Conservation (phyloP, 2,113 vertebrate genomes). For the Siniperca chuatsi region DNA sequence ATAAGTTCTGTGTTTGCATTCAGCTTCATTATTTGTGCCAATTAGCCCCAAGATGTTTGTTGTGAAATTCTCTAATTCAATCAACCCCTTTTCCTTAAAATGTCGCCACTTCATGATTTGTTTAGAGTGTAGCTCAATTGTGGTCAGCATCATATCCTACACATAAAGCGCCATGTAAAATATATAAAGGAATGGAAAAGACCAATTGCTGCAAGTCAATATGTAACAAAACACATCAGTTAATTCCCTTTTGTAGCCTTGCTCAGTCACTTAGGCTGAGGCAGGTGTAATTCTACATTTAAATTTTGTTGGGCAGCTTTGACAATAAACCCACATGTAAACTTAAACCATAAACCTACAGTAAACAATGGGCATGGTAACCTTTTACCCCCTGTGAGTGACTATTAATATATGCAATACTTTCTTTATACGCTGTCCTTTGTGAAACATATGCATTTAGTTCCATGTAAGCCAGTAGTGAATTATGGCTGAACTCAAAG, state of each 20-base stretch:
- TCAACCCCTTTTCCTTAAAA: background rate
- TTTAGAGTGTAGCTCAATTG: background rate
- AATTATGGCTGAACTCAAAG: conserved; percentile 29
- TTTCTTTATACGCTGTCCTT: background rate
- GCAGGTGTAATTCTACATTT: background rate
- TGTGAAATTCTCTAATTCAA: conserved; percentile 1
- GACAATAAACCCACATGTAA: background rate
- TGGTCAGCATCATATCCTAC: background rate
- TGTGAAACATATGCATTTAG: conserved; percentile 27
- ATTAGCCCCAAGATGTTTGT: conserved; percentile 16
- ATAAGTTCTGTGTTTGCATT: background rate
- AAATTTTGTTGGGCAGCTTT: background rate
- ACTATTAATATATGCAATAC: background rate
- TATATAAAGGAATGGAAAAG: background rate
- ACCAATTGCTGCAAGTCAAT: background rate
- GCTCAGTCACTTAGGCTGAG: background rate
- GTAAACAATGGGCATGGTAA: background rate
- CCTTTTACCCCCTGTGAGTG: background rate
- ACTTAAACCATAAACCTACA: background rate
- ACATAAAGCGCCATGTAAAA: background rate
- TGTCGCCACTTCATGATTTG: background rate
- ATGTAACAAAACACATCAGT: background rate
- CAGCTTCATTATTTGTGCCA: conserved; percentile 30
- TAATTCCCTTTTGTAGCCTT: background rate
- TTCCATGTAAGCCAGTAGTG: conserved; percentile 22